Percentiles rank a stretch among this genome's conserved stretches.
Conservation (phyloP, 2,797 vertebrate species). For the Gallinago nigripennis region DNA sequence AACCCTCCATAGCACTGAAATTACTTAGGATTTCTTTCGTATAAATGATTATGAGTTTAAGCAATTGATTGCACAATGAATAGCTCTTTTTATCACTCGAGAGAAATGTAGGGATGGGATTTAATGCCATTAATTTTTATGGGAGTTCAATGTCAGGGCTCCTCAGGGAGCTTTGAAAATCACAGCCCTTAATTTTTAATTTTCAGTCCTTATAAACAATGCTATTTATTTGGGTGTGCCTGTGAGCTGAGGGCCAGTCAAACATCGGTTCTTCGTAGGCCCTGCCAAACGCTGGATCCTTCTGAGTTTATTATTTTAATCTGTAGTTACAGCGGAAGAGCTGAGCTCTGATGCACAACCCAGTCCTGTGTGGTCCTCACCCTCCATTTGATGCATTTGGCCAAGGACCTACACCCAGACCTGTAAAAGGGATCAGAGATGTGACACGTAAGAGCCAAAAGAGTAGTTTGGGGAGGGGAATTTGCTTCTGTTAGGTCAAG, state of each 20-base stretch:
- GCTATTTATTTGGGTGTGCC: slow-evolving; percentile 65
- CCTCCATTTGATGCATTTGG: neutral
- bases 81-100: slow-evolving; percentile 11
- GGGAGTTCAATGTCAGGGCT: slow-evolving; percentile 49
- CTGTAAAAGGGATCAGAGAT: neutral
- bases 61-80: slow-evolving; percentile 38
- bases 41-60: slow-evolving; percentile 12
- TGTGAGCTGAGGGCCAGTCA: slow-evolving; percentile 29
- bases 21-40: neutral
- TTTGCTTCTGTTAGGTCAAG: neutral
- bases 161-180: slow-evolving; percentile 55
- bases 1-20: neutral
- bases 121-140: slow-evolving; percentile 43
- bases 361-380: neutral
- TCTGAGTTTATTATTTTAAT: slow-evolving; percentile 47
- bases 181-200: slow-evolving; percentile 53
- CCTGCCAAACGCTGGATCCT: slow-evolving; percentile 39
- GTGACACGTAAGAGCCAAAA: neutral
- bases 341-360: neutral
- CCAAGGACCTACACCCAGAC: neutral
- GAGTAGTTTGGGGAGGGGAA: neutral
- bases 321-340: slow-evolving; percentile 23
- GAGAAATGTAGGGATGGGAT: slow-evolving; percentile 31
- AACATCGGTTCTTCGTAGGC: neutral
- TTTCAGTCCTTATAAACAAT: slow-evolving; percentile 57